Evolutionary conservation across 2,888 invertebrate species (phyloP).

Genomic region (Melipona beecheii): DNA sequence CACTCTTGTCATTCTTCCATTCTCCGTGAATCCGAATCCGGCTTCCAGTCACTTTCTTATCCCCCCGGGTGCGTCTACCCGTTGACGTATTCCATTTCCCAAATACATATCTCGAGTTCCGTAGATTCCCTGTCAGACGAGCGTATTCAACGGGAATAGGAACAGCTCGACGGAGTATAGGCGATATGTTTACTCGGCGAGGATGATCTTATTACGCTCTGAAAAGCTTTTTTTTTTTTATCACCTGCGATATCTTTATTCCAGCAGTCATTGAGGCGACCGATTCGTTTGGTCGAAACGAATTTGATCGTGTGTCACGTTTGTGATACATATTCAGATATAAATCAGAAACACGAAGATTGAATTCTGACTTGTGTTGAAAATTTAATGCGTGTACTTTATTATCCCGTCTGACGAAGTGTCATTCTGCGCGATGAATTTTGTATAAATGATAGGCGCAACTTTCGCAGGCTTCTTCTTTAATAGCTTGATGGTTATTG

Average conservation of each 20-base stretch:
- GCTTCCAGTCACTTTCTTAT: conserved; percentile 15
- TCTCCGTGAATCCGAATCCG: conserved; percentile 9
- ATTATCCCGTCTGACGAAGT: too few species aligned
- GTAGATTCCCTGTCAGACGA: conserved; percentile 19
- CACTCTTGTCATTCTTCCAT: not conserved
- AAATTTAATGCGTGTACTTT: too few species aligned
- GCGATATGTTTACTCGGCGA: not conserved
- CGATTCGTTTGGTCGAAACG: too few species aligned
- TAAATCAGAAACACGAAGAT: too few species aligned
- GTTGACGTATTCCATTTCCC: conserved; percentile 40
- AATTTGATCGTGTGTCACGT: too few species aligned
- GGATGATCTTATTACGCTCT: not conserved
- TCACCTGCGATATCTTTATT: too few species aligned
- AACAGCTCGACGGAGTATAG: not conserved
- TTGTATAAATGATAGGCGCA: too few species aligned
- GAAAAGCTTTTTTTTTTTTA: not conserved
- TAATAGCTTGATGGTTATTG: too few species aligned
- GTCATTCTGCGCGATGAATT: too few species aligned
- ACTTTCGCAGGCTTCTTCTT: not conserved
- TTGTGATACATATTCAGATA: too few species aligned
- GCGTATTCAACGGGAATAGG: not conserved
- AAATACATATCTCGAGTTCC: conserved; percentile 44
- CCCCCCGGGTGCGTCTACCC: not conserved
- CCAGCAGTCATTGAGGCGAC: too few species aligned
- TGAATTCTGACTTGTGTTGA: too few species aligned